Conservation (phyloP, 2,797 vertebrate genomes). For the Chelon labrosus region DNA sequence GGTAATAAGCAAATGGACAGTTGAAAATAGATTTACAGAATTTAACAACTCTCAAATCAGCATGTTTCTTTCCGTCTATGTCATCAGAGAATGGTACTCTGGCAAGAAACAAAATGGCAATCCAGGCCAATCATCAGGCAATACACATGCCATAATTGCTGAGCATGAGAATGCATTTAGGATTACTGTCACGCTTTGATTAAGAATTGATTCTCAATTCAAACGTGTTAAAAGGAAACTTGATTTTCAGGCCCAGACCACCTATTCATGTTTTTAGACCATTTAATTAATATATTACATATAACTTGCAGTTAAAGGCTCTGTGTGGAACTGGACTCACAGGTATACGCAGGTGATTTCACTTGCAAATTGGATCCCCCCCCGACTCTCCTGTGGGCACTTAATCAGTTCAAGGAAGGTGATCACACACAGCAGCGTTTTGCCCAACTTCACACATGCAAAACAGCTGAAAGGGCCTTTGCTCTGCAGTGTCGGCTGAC, state of each 20-base stretch:
- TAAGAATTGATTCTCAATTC: not conserved
- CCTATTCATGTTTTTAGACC: not conserved
- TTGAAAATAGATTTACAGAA: not conserved
- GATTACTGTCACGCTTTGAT: not conserved
- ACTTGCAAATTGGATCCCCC: conserved; percentile 14
- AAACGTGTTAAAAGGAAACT: not conserved
- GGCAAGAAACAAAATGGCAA: not conserved
- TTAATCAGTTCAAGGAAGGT: conserved; percentile 11
- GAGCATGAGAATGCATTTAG: not conserved
- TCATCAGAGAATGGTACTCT: no score
- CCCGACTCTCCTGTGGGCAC: conserved; percentile 10
- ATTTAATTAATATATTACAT: conserved; percentile 10
- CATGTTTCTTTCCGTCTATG: no score
- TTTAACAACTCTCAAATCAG: not conserved
- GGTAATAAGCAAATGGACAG: not conserved
- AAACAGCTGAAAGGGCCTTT: not conserved
- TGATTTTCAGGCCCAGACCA: not conserved
- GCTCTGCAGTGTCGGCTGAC: not conserved
- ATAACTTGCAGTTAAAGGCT: not conserved
- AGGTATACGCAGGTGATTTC: conserved; percentile 11
- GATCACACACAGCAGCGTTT: conserved; percentile 9
- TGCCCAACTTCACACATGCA: conserved; percentile 12
- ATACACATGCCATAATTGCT: not conserved
- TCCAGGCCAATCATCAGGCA: not conserved
- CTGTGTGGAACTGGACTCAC: not conserved